A percentile compares a stretch with the other conserved stretches of the same genome.
These are phyloP conservation scores for Fistularia commersonii DNA, from an alignment of 2,797 vertebrate species.

Conservation along the genomic window DNA sequence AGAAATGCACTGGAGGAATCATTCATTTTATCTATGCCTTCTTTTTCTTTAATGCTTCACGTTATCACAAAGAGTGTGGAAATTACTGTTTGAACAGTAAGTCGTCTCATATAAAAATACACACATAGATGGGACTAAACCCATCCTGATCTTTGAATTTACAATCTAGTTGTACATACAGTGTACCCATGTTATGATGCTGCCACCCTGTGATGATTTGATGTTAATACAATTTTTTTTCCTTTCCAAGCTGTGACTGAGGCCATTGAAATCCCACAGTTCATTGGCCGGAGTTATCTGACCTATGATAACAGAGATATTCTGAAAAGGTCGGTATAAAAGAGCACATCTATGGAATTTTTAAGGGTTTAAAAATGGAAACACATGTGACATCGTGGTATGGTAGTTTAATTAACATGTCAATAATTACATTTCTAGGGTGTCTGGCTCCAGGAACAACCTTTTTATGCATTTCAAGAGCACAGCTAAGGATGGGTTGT, in stretches of 20 bases:
- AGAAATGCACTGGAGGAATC: conserved; percentile 20
- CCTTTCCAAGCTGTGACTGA: conserved; percentile 83
- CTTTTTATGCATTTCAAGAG: conserved; percentile 95
- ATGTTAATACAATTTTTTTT: conserved; percentile 20
- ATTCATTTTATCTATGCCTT: conserved; percentile 54
- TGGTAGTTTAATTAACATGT: background rate
- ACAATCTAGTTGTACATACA: background rate
- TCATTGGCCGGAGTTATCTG: conserved; percentile 94
- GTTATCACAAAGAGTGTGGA: conserved; percentile 87
- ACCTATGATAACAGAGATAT: conserved; percentile 87
- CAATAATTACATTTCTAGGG: conserved; percentile 58
- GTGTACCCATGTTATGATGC: conserved; percentile 5
- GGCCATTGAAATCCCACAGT: conserved; percentile 94
- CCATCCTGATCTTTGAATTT: no score
- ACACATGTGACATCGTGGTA: background rate
- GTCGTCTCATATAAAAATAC: conserved; percentile 55
- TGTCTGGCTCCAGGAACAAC: conserved; percentile 88
- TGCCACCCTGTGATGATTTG: conserved; percentile 57
- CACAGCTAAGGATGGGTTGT: conserved; percentile 84
- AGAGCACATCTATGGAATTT: background rate
- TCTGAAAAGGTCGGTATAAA: conserved; percentile 83
- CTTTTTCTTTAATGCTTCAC: conserved; percentile 65
- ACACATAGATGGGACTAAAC: background rate
- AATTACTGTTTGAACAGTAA: conserved; percentile 98
- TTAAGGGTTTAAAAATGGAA: background rate